Evolutionary conservation across 2,797 vertebrate genomes (phyloP).

Genomic region (Amblyraja radiata): DNA sequence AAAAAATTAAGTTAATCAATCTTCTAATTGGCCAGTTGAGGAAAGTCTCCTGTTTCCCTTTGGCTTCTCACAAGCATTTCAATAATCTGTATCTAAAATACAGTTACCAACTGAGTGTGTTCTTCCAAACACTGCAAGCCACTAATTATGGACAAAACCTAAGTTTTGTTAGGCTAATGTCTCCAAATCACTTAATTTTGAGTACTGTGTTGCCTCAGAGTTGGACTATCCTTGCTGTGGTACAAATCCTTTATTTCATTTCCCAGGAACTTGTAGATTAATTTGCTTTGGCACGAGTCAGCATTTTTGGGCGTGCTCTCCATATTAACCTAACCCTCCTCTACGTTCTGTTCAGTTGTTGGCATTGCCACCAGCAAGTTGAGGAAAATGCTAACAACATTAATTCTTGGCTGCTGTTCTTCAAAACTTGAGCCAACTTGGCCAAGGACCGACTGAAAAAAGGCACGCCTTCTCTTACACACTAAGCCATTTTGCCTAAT

Average conservation of each 20-base stretch:
- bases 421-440: conserved; percentile 18
- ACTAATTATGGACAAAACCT: not conserved
- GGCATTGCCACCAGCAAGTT: conserved; percentile 19
- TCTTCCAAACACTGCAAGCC: not conserved
- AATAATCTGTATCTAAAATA: not conserved
- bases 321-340: conserved; percentile 27
- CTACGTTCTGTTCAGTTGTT: conserved; percentile 1
- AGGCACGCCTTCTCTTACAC: conserved; percentile 26
- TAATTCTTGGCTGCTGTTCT: conserved; percentile 3
- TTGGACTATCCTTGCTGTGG: not conserved
- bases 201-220: not conserved
- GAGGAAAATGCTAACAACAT: conserved; percentile 32
- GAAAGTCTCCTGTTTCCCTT: not conserved
- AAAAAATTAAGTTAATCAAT: not conserved
- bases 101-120: not conserved
- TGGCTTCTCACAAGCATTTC: not conserved
- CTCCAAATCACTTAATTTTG: not conserved
- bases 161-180: not conserved
- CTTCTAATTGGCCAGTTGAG: not conserved
- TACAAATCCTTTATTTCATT: not conserved
- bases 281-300: conserved; percentile 2
- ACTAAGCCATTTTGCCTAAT: not conserved
- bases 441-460: conserved; percentile 12
- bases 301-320: conserved; percentile 1
- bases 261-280: conserved; percentile 6